phyloP scores from a whole-genome alignment of 2,797 vertebrate species.

The Alcedo atthis region DNA sequence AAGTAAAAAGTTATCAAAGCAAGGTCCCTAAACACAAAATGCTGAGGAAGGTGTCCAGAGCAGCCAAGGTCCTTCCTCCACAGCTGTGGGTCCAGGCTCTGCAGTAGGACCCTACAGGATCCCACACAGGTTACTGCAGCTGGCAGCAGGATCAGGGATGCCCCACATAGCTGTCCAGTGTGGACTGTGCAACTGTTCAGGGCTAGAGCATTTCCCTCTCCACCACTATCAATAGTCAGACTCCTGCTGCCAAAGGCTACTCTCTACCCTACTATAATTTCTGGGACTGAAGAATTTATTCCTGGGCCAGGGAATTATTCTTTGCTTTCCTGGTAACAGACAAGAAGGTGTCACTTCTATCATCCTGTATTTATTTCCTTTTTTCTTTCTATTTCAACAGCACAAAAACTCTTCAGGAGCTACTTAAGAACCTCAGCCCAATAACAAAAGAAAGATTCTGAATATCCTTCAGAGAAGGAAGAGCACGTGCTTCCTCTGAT shows the following conservation, averaged over 20 bases:
- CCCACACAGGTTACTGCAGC: background rate
- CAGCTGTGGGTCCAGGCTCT: background rate
- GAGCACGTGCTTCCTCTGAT: rapidly evolving
- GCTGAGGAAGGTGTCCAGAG: background rate
- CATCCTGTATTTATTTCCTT: background rate
- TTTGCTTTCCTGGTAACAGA: background rate
- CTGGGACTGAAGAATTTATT: background rate
- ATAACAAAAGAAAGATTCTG: background rate
- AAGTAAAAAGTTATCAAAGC: background rate
- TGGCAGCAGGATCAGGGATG: background rate
- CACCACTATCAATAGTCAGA: rapidly evolving
- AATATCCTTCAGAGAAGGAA: background rate
- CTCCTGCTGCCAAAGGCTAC: background rate
- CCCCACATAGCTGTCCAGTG: rapidly evolving
- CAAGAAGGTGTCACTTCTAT: background rate
- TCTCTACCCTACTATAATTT: background rate
- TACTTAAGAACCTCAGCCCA: background rate
- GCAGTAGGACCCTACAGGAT: background rate
- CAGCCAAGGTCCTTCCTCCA: background rate
- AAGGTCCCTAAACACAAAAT: background rate
- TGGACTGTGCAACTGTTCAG: background rate
- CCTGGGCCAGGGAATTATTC: background rate
- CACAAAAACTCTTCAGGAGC: background rate
- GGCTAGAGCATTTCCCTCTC: background rate
- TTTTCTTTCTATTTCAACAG: background rate